These are phyloP conservation scores for Cheilinus undulatus DNA, from an alignment of 2,113 vertebrate genomes.

Conservation along the genomic window DNA sequence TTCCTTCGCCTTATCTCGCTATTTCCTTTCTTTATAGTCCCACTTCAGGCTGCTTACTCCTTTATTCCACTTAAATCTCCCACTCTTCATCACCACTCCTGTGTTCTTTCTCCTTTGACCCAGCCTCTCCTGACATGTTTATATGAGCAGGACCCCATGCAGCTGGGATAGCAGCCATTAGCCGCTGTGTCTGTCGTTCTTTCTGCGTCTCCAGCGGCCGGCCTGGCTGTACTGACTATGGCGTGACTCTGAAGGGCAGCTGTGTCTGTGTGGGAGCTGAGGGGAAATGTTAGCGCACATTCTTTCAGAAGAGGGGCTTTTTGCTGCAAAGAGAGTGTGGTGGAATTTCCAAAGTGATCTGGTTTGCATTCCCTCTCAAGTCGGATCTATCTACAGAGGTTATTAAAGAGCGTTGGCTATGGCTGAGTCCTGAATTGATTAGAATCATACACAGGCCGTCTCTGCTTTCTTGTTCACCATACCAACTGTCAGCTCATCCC, in stretches of 20 bases:
- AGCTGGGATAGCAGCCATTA: constrained; percentile 62
- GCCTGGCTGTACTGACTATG: constrained; percentile 40
- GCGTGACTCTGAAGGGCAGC: constrained; percentile 70
- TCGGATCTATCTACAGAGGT: constrained; percentile 57
- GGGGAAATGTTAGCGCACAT: constrained; percentile 78
- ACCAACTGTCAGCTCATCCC: constrained; percentile 52
- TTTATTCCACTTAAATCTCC: constrained; percentile 9
- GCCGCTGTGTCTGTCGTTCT: constrained; percentile 18
- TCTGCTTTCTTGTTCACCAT: constrained; percentile 38
- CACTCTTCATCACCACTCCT: constrained; percentile 39
- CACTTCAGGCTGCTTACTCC: constrained; percentile 31
- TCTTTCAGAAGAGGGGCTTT: constrained; percentile 74
- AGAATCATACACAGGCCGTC: constrained; percentile 56
- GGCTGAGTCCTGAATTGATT: constrained; percentile 68
- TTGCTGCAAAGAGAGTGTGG: constrained; percentile 56
- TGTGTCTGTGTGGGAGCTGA: constrained; percentile 74
- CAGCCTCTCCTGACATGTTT: constrained; percentile 56
- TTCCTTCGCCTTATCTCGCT: constrained; percentile 26
- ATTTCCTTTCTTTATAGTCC: constrained; percentile 37
- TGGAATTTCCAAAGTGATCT: constrained; percentile 78
- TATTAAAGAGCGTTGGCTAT: constrained; percentile 66
- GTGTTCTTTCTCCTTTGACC: constrained; percentile 35
- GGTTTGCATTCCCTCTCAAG: constrained; percentile 76
- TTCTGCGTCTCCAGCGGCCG: constrained; percentile 24
- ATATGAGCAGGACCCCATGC: constrained; percentile 54